Conservation (phyloP, 2,113 vertebrate species). For the Thunnus thynnus region DNA sequence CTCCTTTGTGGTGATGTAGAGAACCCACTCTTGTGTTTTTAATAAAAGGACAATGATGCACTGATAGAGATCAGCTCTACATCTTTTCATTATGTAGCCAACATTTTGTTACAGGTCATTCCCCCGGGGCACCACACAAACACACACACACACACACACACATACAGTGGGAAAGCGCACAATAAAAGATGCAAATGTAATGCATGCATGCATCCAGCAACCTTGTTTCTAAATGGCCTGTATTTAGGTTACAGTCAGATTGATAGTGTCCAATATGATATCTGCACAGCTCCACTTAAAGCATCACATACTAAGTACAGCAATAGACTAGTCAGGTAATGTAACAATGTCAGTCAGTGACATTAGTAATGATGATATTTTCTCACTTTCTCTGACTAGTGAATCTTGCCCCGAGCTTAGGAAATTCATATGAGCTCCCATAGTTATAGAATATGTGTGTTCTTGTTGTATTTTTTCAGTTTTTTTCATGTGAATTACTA, state of each 20-base stretch:
- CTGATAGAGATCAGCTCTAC: not conserved
- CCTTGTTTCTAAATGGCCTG: slow-evolving; percentile 19
- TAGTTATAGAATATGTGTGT: not conserved
- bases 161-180: not conserved
- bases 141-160: not conserved
- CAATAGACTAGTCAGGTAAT: not conserved
- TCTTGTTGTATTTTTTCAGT: not conserved
- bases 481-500: not conserved
- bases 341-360: not conserved
- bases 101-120: slow-evolving; percentile 43
- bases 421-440: not conserved
- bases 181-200: slow-evolving; percentile 28
- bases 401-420: not conserved
- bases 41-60: not conserved
- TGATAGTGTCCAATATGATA: slow-evolving; percentile 14
- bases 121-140: not conserved
- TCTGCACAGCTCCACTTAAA: slow-evolving; percentile 1
- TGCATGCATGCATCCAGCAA: not conserved
- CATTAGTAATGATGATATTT: not conserved
- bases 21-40: not conserved
- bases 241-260: slow-evolving; percentile 27
- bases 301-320: too few species aligned
- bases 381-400: not conserved
- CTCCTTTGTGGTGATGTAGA: not conserved
- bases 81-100: not conserved